A percentile compares a stretch with the other conserved stretches of the same genome.
These are phyloP conservation scores for Neuroscelio doddi DNA, from an alignment of 2,888 invertebrate species.

Conservation along the genomic window DNA sequence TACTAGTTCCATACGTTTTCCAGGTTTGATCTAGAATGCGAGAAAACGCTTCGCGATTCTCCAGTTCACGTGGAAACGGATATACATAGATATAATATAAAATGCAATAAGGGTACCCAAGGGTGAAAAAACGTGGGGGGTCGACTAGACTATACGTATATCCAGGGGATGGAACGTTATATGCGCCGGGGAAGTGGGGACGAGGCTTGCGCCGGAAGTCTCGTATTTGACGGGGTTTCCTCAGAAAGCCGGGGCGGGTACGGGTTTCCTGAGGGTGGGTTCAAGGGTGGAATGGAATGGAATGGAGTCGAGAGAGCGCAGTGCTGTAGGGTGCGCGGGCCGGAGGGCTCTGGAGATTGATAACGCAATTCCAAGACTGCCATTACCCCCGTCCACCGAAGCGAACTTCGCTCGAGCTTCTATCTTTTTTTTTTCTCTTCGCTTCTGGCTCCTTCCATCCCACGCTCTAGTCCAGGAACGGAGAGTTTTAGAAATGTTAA, in stretches of 20 bases:
- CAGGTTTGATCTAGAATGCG: slow-evolving; percentile 48
- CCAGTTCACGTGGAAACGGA: slow-evolving; percentile 42
- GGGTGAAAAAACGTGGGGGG: slow-evolving; percentile 38
- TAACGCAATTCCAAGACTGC: slow-evolving; percentile 73
- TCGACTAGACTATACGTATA: slow-evolving; percentile 54
- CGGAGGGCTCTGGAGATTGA: slow-evolving; percentile 70
- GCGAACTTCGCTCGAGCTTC: slow-evolving; percentile 64
- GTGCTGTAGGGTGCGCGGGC: slow-evolving; percentile 51
- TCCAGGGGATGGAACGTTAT: slow-evolving; percentile 57
- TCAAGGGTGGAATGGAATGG: slow-evolving; percentile 78
- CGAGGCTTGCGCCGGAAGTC: slow-evolving; percentile 57
- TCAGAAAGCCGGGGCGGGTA: slow-evolving; percentile 53
- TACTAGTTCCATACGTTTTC: slow-evolving; percentile 42
- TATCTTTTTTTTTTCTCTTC: slow-evolving; percentile 62
- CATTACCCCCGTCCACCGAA: slow-evolving; percentile 68
- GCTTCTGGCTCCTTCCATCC: slow-evolving; percentile 65
- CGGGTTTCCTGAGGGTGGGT: slow-evolving; percentile 50
- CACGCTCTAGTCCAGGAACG: slow-evolving; percentile 60
- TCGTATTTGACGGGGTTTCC: slow-evolving; percentile 62
- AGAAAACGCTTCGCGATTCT: slow-evolving; percentile 47
- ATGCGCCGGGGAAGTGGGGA: slow-evolving; percentile 39
- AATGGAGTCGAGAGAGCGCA: slow-evolving; percentile 64
- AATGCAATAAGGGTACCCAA: slow-evolving; percentile 67
- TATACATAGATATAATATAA: slow-evolving; percentile 62
- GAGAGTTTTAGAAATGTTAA: slow-evolving; percentile 72